These are phyloP conservation scores for Phasianus colchicus DNA, from an alignment of 2,113 vertebrate genomes.

Conservation along the genomic window DNA sequence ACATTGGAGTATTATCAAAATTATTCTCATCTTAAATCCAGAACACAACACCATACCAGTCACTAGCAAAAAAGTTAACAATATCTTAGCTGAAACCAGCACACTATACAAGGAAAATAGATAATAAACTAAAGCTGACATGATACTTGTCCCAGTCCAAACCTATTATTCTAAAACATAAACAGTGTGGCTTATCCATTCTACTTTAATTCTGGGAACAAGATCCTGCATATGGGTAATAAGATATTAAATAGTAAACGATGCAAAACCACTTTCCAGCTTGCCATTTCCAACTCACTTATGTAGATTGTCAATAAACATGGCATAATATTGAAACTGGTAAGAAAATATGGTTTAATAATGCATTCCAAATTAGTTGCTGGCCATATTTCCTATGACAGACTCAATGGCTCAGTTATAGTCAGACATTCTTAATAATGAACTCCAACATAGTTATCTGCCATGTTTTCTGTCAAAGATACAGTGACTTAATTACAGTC, in stretches of 20 bases:
- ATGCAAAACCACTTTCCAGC: not conserved
- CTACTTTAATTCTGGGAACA: not conserved
- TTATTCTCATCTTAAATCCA: not conserved
- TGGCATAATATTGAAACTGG: not conserved
- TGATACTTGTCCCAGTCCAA: not conserved
- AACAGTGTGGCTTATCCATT: not conserved
- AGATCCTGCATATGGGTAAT: not conserved
- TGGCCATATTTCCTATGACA: not conserved
- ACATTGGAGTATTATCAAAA: not conserved
- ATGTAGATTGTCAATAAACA: not conserved
- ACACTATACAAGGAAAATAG: not conserved
- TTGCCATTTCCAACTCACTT: not conserved
- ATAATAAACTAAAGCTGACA: not conserved
- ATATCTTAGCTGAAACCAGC: not conserved
- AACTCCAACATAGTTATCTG: not conserved
- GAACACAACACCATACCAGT: not conserved
- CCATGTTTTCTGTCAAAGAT: not conserved
- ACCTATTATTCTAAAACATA: not conserved
- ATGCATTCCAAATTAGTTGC: not conserved
- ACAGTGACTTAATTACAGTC: not conserved
- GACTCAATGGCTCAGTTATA: not conserved
- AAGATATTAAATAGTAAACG: not conserved
- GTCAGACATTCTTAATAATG: conserved; percentile 17
- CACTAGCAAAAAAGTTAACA: not conserved
- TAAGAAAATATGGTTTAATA: not conserved